phyloP scores from a whole-genome alignment of 2,113 vertebrate genomes.

The Mus spicilegus region DNA sequence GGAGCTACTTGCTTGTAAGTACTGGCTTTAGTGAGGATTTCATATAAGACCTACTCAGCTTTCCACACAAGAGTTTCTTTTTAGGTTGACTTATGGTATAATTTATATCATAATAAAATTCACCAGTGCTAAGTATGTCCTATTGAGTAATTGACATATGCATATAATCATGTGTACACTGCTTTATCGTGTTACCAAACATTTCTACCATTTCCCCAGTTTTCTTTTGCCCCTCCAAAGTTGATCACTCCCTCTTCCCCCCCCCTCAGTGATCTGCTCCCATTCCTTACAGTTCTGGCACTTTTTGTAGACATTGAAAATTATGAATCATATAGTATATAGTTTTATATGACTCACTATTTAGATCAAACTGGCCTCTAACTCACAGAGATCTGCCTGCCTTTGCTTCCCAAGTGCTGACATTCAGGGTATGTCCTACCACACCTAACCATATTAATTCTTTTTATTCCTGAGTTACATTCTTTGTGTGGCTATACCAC shows the following conservation, averaged over 20 bases:
- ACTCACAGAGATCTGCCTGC: neutral
- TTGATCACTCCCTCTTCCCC: neutral
- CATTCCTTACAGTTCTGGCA: neutral
- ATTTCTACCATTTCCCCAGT: neutral
- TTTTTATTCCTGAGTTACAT: neutral
- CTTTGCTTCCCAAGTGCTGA: neutral
- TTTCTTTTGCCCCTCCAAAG: neutral
- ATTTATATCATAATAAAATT: neutral
- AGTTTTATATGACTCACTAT: neutral
- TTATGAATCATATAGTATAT: neutral
- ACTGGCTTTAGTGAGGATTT: neutral
- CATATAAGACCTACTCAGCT: neutral
- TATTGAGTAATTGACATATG: neutral
- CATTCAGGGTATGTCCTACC: neutral
- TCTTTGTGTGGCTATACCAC: neutral
- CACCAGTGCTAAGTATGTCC: neutral
- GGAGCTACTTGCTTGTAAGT: neutral
- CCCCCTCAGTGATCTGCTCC: neutral
- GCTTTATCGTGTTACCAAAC: too few species aligned
- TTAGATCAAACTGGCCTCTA: neutral
- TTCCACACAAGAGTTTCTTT: neutral
- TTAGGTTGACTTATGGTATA: neutral
- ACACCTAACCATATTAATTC: neutral
- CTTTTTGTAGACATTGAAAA: neutral
- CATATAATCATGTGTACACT: neutral